Percentiles rank a stretch among this genome's conserved stretches.
These are phyloP conservation scores for Pangasius larnaudii DNA, from an alignment of 2,797 vertebrate species.

Conservation along the genomic window DNA sequence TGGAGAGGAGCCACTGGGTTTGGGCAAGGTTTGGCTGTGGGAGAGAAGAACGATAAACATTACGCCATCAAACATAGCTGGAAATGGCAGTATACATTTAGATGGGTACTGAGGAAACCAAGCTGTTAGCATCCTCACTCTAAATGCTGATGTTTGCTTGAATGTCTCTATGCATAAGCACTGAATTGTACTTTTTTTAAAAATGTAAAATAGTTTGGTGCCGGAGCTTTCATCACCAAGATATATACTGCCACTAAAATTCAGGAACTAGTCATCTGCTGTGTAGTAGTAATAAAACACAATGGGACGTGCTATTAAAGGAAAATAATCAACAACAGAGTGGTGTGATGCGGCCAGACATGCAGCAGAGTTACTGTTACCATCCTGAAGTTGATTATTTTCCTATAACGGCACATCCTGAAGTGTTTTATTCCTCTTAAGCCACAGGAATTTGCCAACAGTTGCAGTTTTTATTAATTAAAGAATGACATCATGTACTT, in stretches of 20 bases:
- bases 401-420: not conserved
- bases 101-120: not conserved
- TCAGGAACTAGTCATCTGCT: not conserved
- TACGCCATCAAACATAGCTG: not conserved
- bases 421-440: not conserved
- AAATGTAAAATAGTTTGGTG: not conserved
- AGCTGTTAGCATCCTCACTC: conserved; percentile 23
- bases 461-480: not conserved
- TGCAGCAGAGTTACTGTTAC: not conserved
- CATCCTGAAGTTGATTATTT: not conserved
- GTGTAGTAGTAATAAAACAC: not conserved
- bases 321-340: not conserved
- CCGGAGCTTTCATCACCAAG: not conserved
- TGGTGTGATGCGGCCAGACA: not conserved
- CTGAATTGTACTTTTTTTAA: not conserved
- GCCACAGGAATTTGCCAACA: not conserved
- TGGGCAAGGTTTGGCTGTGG: conserved; percentile 66
- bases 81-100: conserved; percentile 17
- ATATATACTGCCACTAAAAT: not conserved
- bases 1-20: conserved; percentile 70
- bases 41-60: conserved; percentile 2
- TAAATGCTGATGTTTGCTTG: conserved; percentile 14
- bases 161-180: conserved; percentile 20
- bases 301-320: not conserved
- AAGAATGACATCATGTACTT: not conserved